Evolutionary conservation across 2,797 vertebrate species (phyloP), one percentile per base, ranked within the genome.

Genomic region (Australoheros facetus): DNA sequence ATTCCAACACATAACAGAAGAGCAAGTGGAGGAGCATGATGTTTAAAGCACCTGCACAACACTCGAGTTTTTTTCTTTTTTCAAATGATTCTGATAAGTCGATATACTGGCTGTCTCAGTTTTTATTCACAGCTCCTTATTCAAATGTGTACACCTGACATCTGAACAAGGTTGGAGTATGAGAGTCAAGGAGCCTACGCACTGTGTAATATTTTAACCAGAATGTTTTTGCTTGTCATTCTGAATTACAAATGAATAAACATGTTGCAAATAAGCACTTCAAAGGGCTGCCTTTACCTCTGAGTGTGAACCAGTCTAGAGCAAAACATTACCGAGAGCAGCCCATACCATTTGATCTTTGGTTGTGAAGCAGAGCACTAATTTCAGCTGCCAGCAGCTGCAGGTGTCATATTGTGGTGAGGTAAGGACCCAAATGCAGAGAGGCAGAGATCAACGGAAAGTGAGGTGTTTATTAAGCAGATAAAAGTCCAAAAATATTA

Each of bases 321-420:
- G 48, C 21, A n/a, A 78, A 78, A 72, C 76, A 71, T 53, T 69
- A 71, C 71, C 1, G 19, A 71, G 64, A 81, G 56, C 59, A 56
- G 28, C 13, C 48, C n/a, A 4, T 19, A 57, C 51, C 37, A 71
- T 85, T 78, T 82, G 78, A 88, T 80, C 28, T 81, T 60, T 62
- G 56, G 71, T 77, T 75, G n/a, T 60, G 28, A 73, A 74, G 74
- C 62, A 58, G 34, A 71, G 23, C 5, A n/a, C 19, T 80, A 19
- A 83, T 84, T 81, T 82, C 28, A 70, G 77, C 74, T 78, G 60
- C 57, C 42, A 54, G 71, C 45, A 28, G 54, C 7, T 48, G 72
- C 1, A 45, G 3, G 8, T 64, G 39, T 64, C 60, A 1, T 26
- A 64, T 45, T 64, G 60, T 45, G 37, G 14, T 64, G 16, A 48